phyloP scores from a whole-genome alignment of 2,113 vertebrate genomes.

The Isurus oxyrinchus region DNA sequence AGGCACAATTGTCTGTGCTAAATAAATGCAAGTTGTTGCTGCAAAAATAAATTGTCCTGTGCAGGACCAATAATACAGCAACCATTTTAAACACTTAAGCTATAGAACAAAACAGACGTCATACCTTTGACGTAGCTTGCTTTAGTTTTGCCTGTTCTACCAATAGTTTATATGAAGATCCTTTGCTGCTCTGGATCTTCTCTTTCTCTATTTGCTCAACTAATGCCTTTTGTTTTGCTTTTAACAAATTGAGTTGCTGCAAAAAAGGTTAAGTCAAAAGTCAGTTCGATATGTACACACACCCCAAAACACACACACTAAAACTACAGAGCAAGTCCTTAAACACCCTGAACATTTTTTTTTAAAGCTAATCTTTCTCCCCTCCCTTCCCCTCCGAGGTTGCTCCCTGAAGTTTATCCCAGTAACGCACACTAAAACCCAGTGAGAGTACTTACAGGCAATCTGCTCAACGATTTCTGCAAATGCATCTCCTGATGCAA shows the following conservation, averaged over 20 bases:
- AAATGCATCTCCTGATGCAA: background rate
- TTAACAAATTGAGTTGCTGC: constrained; percentile 98
- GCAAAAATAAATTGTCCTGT: background rate
- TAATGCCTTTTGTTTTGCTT: constrained; percentile 99
- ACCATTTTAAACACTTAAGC: constrained; percentile 26
- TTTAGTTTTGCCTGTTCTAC: constrained; percentile 99
- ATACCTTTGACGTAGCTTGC: constrained; percentile 97
- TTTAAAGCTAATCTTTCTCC: background rate
- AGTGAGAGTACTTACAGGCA: background rate
- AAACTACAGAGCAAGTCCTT: background rate
- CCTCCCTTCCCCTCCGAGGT: background rate
- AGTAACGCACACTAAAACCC: background rate
- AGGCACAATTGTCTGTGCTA: background rate
- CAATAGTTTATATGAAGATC: constrained; percentile 96
- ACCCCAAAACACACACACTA: background rate
- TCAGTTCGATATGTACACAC: constrained; percentile 23
- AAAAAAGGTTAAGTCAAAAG: constrained; percentile 63
- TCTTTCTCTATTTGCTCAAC: constrained; percentile 99
- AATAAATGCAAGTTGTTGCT: constrained; percentile 2
- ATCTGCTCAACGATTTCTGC: constrained; percentile 12
- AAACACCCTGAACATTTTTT: background rate
- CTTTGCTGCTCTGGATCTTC: constrained; percentile 99
- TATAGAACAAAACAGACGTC: constrained; percentile 40
- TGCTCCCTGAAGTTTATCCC: background rate
- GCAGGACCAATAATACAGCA: background rate